phyloP scores from a whole-genome alignment of 2,797 vertebrate genomes.

The Erithacus rubecula region DNA sequence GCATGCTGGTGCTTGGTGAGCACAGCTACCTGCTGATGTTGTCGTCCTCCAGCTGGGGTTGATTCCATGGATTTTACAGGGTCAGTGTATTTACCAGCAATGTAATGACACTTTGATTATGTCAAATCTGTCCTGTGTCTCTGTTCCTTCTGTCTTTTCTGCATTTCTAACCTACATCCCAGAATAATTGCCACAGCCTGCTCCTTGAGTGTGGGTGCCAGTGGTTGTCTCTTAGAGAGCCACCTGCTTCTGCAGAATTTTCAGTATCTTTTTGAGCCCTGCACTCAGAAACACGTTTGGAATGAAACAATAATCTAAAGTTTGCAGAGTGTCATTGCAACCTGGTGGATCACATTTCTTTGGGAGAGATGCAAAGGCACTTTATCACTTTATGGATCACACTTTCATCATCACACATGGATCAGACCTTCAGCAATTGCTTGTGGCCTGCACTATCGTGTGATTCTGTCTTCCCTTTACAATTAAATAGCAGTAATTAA shows the following conservation, averaged over 20 bases:
- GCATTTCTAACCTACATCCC: rapidly evolving
- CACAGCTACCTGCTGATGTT: not conserved
- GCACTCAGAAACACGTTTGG: not conserved
- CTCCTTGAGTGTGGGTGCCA: too few species aligned
- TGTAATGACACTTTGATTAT: not conserved
- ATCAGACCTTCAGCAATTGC: not conserved
- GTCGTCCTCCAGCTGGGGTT: not conserved
- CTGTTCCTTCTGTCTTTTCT: not conserved
- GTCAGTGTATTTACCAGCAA: not conserved
- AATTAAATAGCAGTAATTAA: not conserved
- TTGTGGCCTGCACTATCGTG: not conserved
- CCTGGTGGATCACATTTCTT: not conserved
- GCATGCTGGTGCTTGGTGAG: rapidly evolving
- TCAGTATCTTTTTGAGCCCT: not conserved
- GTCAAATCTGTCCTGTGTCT: not conserved
- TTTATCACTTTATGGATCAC: rapidly evolving
- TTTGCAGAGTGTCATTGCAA: not conserved
- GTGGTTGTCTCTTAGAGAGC: not conserved
- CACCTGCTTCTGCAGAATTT: rapidly evolving
- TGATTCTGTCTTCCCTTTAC: not conserved
- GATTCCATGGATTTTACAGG: not conserved
- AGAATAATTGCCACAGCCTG: not conserved
- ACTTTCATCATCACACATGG: too few species aligned
- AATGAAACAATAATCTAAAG: not conserved
- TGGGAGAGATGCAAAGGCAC: not conserved